Evolutionary conservation across 2,113 vertebrate species (phyloP), one percentile per base, ranked within the genome.

Genomic region (Petroica traversi): DNA sequence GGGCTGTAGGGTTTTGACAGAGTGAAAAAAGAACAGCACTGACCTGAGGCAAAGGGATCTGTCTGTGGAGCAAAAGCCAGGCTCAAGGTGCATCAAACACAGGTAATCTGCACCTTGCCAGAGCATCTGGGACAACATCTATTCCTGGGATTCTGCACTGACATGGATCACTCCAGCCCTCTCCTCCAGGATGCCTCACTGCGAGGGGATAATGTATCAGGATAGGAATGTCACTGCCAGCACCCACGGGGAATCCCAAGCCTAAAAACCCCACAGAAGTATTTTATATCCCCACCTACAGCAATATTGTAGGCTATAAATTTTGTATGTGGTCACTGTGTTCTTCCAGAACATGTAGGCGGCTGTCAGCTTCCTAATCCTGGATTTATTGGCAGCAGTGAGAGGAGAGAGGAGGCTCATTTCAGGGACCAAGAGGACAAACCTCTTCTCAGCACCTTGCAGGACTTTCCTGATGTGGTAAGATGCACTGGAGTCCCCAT

Each of bases 281-380:
- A 88, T 96, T 88, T 95, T 88, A 33, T 92, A 88, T 90, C 59
- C 51, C 91, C 94, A 92, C 91, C 94, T 88, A 93, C 79, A 0
- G 63, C 75, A 85, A 34, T 66, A 62, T 34, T 77, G 85, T 18
- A 58, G 67, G 63, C 78, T 90, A 85, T 83, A 92, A 93, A 94
- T 95, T 93, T 88, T 92, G 67, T 43, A 63, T 74, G 75, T 96
- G 92, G 94, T 88, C 94, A 95, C 85, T 80, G 82, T 55, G 46
- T 25, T 93, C 40, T 92, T 93, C 67, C 92, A 88, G 88, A 94
- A 24, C 5, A 4, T 31, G 95, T 92, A 86, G 92, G 94, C 8
- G 5, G 85, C 63, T 74, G 85, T 90, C 91, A 95, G 72, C 46
- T 94, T 95, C 90, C 82, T 77, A 83, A 90, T 88, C 67, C 75